phyloP scores from a whole-genome alignment of 1,140 invertebrate species.

The Drosophila mayri region DNA sequence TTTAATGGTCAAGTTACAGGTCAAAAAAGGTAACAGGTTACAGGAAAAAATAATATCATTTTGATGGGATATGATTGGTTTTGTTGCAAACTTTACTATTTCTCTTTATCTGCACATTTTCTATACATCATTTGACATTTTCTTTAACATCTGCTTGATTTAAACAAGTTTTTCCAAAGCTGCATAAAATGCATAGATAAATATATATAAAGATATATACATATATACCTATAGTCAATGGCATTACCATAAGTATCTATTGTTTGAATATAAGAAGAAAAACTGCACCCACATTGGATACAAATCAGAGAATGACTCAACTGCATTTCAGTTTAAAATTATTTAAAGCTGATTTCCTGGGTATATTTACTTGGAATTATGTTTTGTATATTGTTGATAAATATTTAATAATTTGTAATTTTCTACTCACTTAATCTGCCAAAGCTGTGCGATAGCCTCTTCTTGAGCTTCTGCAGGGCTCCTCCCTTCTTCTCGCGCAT shows the following conservation, averaged over 20 bases:
- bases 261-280: conserved; percentile 19
- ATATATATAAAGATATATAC: conserved; percentile 5
- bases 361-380: neutral
- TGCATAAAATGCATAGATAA: conserved; percentile 1
- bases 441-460: conserved; percentile 95
- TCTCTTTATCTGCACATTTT: neutral
- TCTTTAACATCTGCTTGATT: neutral
- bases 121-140: conserved; percentile 23
- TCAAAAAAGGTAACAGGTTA: neutral
- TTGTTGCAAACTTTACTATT: neutral
- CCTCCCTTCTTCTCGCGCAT: conserved; percentile 96
- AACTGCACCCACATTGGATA: conserved; percentile 41
- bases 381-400: neutral
- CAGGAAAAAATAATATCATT: neutral
- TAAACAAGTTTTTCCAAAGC: conserved; percentile 25
- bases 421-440: conserved; percentile 94
- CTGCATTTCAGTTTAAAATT: neutral
- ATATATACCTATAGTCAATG: conserved; percentile 21
- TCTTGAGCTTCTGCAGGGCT: conserved; percentile 95
- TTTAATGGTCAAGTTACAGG: conserved; percentile 17
- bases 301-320: conserved; percentile 30
- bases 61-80: neutral
- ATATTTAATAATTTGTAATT: neutral
- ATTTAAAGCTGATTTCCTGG: neutral
- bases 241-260: conserved; percentile 51